These are phyloP conservation scores for Junco hyemalis DNA, from an alignment of 2,113 vertebrate genomes.

Conservation along the genomic window DNA sequence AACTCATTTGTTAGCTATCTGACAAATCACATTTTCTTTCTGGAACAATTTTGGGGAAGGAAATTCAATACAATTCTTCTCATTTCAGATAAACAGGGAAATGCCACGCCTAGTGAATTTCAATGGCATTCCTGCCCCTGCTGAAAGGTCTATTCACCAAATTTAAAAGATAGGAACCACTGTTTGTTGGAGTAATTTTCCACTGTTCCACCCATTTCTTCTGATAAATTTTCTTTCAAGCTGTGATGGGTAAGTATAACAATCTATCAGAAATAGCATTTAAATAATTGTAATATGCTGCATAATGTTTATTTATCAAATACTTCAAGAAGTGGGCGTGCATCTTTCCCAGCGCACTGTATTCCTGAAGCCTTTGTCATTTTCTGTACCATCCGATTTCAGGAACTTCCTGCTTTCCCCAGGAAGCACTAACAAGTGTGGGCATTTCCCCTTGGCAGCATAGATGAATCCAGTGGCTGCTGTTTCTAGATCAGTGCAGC, in stretches of 20 bases:
- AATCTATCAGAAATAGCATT: background rate
- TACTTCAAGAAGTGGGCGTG: background rate
- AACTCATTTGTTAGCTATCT: conserved; percentile 36
- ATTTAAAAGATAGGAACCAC: background rate
- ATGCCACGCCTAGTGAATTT: conserved; percentile 41
- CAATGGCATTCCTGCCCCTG: conserved; percentile 10
- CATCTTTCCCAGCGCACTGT: background rate
- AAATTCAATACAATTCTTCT: conserved; percentile 40
- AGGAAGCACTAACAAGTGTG: background rate
- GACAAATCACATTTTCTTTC: conserved; percentile 26
- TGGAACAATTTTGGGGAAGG: background rate
- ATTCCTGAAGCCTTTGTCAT: background rate
- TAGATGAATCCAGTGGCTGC: background rate
- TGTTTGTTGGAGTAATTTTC: conserved; percentile 21
- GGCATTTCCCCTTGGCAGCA: background rate
- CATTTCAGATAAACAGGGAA: conserved; percentile 34
- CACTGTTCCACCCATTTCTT: background rate
- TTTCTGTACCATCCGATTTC: background rate
- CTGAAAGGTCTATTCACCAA: conserved; percentile 35
- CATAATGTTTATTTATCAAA: background rate
- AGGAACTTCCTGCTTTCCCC: background rate
- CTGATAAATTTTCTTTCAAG: background rate
- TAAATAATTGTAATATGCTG: background rate
- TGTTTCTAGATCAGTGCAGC: background rate
- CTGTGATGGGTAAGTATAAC: background rate